Conservation (phyloP, 1,140 invertebrate species). For the Drosophila parabipectinata region DNA sequence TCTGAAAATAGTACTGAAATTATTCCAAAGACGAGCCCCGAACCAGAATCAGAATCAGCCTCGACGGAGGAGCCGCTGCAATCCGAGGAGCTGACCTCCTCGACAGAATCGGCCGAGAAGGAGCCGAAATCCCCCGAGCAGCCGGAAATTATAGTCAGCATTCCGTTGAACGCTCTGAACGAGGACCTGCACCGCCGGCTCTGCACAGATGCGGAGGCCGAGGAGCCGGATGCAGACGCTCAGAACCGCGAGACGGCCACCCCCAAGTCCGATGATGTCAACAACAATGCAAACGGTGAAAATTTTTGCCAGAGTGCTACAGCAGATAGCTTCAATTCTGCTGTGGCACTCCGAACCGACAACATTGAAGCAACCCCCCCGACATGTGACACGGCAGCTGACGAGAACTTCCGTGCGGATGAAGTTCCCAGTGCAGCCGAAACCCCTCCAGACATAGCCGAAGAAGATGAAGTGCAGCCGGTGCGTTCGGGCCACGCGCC, state of each 20-base stretch:
- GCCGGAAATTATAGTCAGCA: constrained; percentile 62
- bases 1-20: neutral
- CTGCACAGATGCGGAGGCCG: constrained; percentile 7
- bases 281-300: constrained; percentile 69
- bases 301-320: constrained; percentile 79
- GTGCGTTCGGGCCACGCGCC: constrained; percentile 30
- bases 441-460: constrained; percentile 1
- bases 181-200: constrained; percentile 59
- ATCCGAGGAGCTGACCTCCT: constrained; percentile 51
- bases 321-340: constrained; percentile 80
- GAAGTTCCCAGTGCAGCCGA: constrained; percentile 1
- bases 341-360: constrained; percentile 62
- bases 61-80: constrained; percentile 23
- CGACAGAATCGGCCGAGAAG: constrained; percentile 20
- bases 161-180: constrained; percentile 52
- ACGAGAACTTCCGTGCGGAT: neutral
- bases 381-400: neutral
- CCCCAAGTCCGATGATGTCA: constrained; percentile 54
- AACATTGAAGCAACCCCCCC: constrained; percentile 65
- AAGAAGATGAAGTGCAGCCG: constrained; percentile 4
- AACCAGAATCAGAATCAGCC: neutral
- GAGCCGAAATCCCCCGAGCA: constrained; percentile 3
- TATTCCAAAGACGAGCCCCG: neutral
- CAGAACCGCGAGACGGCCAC: neutral
- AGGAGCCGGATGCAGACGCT: neutral